Evolutionary conservation across 2,113 vertebrate species (phyloP).

Genomic region (Mesoclemmys tuberculata): DNA sequence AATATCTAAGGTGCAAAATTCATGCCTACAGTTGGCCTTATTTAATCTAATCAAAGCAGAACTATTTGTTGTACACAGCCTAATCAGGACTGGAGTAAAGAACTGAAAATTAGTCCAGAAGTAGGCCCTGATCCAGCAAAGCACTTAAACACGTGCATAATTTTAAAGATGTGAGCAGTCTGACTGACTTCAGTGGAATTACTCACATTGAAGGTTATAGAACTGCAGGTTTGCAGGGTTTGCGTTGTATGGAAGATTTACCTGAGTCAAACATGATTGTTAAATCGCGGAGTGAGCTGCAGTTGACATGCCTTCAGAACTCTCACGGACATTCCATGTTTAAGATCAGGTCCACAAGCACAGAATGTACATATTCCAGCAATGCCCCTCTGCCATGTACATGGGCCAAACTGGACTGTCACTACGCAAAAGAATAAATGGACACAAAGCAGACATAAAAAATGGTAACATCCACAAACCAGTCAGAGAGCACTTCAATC

Average conservation of each 20-base stretch:
- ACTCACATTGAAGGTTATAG: not conserved
- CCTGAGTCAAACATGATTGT: not conserved
- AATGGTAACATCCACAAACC: no score
- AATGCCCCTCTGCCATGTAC: no score
- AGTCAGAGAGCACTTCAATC: no score
- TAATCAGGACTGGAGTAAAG: conserved; percentile 20
- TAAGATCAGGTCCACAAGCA: not conserved
- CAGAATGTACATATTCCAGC: not conserved
- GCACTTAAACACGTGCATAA: not conserved
- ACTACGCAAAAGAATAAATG: no score
- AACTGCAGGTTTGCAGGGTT: not conserved
- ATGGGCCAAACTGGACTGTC: no score
- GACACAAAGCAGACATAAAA: no score
- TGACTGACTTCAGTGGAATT: not conserved
- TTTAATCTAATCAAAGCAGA: not conserved
- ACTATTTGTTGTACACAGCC: not conserved
- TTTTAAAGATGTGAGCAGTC: not conserved
- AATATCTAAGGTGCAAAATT: conserved; percentile 14
- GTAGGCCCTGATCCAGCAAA: not conserved
- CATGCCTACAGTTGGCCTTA: not conserved
- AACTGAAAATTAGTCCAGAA: not conserved
- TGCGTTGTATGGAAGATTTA: not conserved
- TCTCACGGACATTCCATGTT: not conserved
- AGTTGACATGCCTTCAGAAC: not conserved
- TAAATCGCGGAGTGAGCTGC: not conserved